Evolutionary conservation across 1,140 invertebrate genomes (phyloP).

Genomic region (Calycopis cecrops): DNA sequence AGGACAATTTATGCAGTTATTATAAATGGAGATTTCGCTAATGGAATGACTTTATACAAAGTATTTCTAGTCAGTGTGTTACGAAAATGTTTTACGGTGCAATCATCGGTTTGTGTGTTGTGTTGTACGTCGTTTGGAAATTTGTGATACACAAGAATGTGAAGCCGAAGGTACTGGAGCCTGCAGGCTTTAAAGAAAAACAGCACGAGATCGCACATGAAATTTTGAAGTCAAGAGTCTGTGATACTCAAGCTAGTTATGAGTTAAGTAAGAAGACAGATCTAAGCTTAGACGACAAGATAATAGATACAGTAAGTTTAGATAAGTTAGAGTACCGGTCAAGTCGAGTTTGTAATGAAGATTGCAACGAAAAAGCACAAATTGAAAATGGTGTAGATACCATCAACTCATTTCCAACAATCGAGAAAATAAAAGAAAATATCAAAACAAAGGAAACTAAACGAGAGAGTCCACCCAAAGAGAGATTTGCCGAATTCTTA

Average conservation of each 20-base stretch:
- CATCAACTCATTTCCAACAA: constrained; percentile 9
- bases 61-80: constrained; percentile 59
- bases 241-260: too few relatives aligned
- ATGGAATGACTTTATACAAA: constrained; percentile 29
- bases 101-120: constrained; percentile 44
- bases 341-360: not conserved
- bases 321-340: too few relatives aligned
- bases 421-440: constrained; percentile 35
- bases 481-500: constrained; percentile 56
- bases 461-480: constrained; percentile 62
- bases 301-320: too few relatives aligned
- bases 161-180: not conserved
- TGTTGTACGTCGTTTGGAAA: constrained; percentile 53
- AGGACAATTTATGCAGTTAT: constrained; percentile 38
- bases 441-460: constrained; percentile 32
- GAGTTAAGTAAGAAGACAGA: too few relatives aligned
- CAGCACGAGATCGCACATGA: too few relatives aligned
- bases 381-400: not conserved
- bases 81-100: constrained; percentile 57
- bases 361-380: not conserved
- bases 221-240: too few relatives aligned
- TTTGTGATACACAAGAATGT: constrained; percentile 35
- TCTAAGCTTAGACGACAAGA: too few relatives aligned
- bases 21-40: constrained; percentile 39
- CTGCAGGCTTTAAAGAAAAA: too few relatives aligned